Conservation (phyloP, 2,888 invertebrate genomes). For the Pterostichus madidus region DNA sequence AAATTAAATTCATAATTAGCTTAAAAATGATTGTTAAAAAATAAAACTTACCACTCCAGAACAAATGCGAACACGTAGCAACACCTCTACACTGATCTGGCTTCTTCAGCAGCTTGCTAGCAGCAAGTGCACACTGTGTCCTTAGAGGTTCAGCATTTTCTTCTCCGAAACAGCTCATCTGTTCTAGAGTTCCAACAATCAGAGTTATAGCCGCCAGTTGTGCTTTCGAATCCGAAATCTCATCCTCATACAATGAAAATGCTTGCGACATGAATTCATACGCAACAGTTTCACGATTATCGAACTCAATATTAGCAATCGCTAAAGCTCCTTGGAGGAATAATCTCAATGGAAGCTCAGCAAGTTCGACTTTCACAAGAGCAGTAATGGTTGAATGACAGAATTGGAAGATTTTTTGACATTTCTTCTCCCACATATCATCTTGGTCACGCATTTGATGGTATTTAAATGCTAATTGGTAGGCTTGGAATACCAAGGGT, state of each 20-base stretch:
- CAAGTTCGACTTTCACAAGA: conserved; percentile 95
- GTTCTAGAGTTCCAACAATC: conserved; percentile 96
- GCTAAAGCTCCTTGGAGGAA: conserved; percentile 98
- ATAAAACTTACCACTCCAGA: conserved; percentile 91
- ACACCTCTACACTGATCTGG: conserved; percentile 99
- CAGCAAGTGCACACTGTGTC: conserved; percentile 97
- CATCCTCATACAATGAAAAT: conserved; percentile 99
- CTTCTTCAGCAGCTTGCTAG: conserved; percentile 97
- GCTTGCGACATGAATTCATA: conserved; percentile 98
- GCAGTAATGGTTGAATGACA: conserved; percentile 97
- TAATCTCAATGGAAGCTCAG: conserved; percentile 94
- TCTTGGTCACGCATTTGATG: conserved; percentile 89
- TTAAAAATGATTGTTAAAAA: conserved; percentile 2
- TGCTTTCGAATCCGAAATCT: conserved; percentile 97
- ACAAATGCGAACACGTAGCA: conserved; percentile 95
- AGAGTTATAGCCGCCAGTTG: conserved; percentile 97
- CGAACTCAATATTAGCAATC: conserved; percentile 94
- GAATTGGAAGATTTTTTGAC: conserved; percentile 98
- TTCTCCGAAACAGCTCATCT: conserved; percentile 95
- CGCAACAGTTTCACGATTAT: conserved; percentile 97
- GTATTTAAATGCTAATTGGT: conserved; percentile 91
- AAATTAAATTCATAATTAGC: neutral
- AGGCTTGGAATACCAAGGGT: conserved; percentile 96
- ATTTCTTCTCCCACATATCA: conserved; percentile 99
- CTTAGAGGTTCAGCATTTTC: conserved; percentile 98